These are phyloP conservation scores for Uropsilus gracilis DNA, from an alignment of 2,113 vertebrate genomes.

Conservation along the genomic window DNA sequence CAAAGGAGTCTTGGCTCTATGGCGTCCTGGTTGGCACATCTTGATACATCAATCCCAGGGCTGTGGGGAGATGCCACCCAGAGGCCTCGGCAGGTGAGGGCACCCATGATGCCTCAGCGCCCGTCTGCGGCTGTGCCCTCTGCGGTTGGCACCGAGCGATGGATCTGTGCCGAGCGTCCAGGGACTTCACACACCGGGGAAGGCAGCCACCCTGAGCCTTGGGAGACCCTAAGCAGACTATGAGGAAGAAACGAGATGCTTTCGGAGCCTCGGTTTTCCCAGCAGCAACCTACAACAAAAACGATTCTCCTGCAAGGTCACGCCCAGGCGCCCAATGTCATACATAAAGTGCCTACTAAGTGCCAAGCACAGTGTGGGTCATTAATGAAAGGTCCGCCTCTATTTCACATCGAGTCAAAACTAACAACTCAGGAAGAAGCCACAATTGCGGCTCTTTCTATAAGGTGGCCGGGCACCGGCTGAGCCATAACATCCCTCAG, in stretches of 20 bases:
- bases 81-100: too few species aligned
- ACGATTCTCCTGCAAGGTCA: neutral
- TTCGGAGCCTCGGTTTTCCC: neutral
- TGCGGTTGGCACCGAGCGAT: neutral
- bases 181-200: neutral
- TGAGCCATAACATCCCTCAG: neutral
- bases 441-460: neutral
- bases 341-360: neutral
- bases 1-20: too few species aligned
- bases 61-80: too few species aligned
- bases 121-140: too few species aligned
- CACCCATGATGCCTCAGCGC: too few species aligned
- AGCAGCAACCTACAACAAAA: neutral
- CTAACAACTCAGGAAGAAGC: neutral
- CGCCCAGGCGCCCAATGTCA: conserved; percentile 4
- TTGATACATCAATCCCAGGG: too few species aligned
- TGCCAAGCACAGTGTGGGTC: neutral
- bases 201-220: neutral
- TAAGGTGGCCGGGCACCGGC: neutral
- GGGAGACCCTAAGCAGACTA: neutral
- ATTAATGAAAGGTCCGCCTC: neutral
- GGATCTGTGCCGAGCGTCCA: neutral
- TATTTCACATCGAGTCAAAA: neutral
- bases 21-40: too few species aligned
- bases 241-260: neutral